Evolutionary conservation across 2,888 invertebrate genomes (phyloP).

Genomic region (Boloria selene): DNA sequence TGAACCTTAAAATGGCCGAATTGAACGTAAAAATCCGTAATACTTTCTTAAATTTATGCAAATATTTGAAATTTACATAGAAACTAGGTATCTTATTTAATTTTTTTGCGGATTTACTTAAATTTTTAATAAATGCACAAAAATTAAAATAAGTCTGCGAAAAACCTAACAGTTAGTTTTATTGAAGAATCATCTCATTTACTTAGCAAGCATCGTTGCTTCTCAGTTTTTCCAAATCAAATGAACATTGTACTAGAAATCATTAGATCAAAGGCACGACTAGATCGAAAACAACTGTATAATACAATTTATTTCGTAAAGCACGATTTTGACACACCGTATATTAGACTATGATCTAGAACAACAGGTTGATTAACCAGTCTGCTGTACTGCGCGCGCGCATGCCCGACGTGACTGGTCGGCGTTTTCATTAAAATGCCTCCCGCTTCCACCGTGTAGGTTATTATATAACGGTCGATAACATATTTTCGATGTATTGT

Average conservation of each 20-base stretch:
- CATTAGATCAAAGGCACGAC: constrained; percentile 8
- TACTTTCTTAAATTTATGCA: too few relatives aligned
- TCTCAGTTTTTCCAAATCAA: neutral
- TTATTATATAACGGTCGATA: constrained; percentile 32
- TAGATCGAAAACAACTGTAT: constrained; percentile 13
- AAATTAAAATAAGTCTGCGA: too few relatives aligned
- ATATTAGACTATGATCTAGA: constrained; percentile 33
- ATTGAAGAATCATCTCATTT: too few relatives aligned
- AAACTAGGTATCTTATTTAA: too few relatives aligned
- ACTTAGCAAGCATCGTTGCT: too few relatives aligned
- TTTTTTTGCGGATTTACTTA: too few relatives aligned
- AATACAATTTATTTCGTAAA: constrained; percentile 35
- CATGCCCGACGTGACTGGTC: constrained; percentile 66
- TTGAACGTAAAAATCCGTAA: too few relatives aligned
- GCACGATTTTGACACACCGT: constrained; percentile 38
- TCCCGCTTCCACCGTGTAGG: constrained; percentile 53
- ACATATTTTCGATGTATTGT: constrained; percentile 17
- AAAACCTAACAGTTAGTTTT: too few relatives aligned
- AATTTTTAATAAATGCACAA: too few relatives aligned
- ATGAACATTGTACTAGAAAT: neutral
- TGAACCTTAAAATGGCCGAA: too few relatives aligned
- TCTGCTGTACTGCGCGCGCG: constrained; percentile 59
- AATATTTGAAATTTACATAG: too few relatives aligned
- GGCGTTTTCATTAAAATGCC: constrained; percentile 74
- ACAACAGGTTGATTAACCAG: constrained; percentile 50